Evolutionary conservation across 2,888 invertebrate genomes (phyloP), one percentile per base, ranked within the genome.

Genomic region (Agrotis puta): DNA sequence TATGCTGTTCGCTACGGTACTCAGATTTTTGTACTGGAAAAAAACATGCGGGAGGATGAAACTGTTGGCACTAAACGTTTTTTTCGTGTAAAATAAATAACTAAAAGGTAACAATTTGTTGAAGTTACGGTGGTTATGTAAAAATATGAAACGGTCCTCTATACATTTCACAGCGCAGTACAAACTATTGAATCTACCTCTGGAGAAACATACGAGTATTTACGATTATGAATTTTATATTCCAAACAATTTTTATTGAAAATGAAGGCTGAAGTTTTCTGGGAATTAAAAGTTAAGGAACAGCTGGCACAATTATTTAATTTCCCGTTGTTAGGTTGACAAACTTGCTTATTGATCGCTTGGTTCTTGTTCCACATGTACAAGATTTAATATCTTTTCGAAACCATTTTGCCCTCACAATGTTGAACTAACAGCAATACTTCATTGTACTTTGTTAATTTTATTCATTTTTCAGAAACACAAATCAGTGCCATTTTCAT

Each of bases 11-110:
- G 67, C 22, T 64, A 57, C 61, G 69, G n/a, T 64, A 59, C 62
- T 64, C 66, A 54, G 64, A 77, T 84, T 86, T 87, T 88, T 83
- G 70, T 80, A 64, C 66, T 83, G 76, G 71, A 76, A 81, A 39
- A n/a, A 72, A 79, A 77, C 66, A 81, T 71, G 69, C 50, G 22
- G 33, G 33, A 58, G 11, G 51, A 7, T 47, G 45, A 45, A 66
- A 80, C 51, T 72, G 53, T 76, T 80, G 79, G 79, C 78, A 77
- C 54, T 51, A 18, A 51, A 57, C n/a, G 50, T 9, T 47, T 70
- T 59, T 11, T 56, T n/a, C 14, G 3, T 66, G 58, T 58, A 27
- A 72, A 53, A 48, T 61, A 47, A 57, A 47, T 24, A 20, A 24
- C 39, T 14, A 14, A 47, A 56, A 16, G 13, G 2, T 61, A 33